phyloP scores from a whole-genome alignment of 64 coral and sea anemone genomes.

The Montipora sp. region DNA sequence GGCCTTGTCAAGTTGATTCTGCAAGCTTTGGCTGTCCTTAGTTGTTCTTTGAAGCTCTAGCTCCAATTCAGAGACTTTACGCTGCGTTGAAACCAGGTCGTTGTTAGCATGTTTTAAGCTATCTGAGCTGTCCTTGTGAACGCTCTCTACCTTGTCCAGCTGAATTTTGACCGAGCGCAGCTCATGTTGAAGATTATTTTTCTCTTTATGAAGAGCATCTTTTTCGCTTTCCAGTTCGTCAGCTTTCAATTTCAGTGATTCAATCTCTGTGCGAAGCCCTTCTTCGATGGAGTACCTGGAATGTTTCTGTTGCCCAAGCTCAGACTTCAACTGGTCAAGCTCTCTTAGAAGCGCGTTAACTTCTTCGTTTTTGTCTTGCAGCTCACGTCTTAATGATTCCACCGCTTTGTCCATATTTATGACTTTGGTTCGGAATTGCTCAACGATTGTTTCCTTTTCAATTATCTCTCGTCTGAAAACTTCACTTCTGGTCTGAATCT shows the following conservation, averaged over 20 bases:
- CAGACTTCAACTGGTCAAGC: conserved; percentile 62
- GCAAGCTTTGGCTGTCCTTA: conserved; percentile 58
- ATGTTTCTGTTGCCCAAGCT: conserved; percentile 59
- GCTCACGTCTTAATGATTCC: conserved; percentile 60
- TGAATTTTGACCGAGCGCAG: conserved; percentile 78
- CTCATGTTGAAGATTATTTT: conserved; percentile 80
- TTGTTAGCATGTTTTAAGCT: conserved; percentile 64
- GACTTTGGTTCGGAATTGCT: conserved; percentile 60
- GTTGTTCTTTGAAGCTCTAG: conserved; percentile 61
- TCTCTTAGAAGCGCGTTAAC: conserved; percentile 50
- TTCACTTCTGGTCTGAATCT: conserved; percentile 80
- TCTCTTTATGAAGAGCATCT: conserved; percentile 75
- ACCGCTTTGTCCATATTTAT: conserved; percentile 60
- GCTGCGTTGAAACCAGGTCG: conserved; percentile 41
- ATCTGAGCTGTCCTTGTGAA: conserved; percentile 83
- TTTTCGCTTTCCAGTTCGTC: conserved; percentile 88
- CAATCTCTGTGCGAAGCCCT: conserved; percentile 77
- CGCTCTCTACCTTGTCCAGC: conserved; percentile 73
- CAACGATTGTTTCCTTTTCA: conserved; percentile 75
- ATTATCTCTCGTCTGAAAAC: conserved; percentile 79
- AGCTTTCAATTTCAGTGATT: conserved; percentile 84
- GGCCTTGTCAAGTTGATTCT: conserved; percentile 88
- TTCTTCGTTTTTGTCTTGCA: conserved; percentile 73
- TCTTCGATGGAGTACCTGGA: conserved; percentile 37
- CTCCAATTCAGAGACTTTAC: conserved; percentile 61